Evolutionary conservation across 2,113 vertebrate genomes (phyloP).

Genomic region (Tyto alba): DNA sequence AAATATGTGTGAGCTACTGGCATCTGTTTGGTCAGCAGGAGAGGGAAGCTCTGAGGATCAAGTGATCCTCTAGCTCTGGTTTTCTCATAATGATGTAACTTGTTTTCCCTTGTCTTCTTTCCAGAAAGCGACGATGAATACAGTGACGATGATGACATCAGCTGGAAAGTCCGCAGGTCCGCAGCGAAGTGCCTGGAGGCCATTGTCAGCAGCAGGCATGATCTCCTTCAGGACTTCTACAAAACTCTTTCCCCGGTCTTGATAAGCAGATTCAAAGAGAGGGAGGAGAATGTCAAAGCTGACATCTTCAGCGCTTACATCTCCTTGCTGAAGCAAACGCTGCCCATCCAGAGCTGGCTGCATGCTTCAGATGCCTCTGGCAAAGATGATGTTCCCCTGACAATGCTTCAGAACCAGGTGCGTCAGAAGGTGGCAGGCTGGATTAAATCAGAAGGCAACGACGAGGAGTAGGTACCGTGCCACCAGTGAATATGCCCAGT

Average conservation of each 20-base stretch:
- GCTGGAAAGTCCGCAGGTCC: conserved; percentile 94
- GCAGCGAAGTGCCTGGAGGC: conserved; percentile 90
- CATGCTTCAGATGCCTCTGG: conserved; percentile 20
- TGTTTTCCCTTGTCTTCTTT: background rate
- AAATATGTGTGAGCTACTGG: background rate
- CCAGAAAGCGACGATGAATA: conserved; percentile 91
- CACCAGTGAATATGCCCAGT: accelerated
- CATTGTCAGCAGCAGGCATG: conserved; percentile 77
- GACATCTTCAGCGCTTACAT: conserved; percentile 88
- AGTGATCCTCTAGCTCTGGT: background rate
- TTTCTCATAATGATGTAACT: background rate
- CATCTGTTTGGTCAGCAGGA: background rate
- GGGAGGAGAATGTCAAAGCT: conserved; percentile 90
- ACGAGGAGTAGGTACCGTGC: background rate
- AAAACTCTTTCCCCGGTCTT: conserved; percentile 78
- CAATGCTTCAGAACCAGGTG: conserved; percentile 84
- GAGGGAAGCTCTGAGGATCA: background rate
- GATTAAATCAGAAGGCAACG: background rate
- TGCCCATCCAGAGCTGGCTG: conserved; percentile 68
- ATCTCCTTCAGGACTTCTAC: conserved; percentile 86
- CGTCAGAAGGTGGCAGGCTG: background rate
- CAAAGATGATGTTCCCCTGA: conserved; percentile 73
- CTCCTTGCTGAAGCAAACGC: conserved; percentile 82
- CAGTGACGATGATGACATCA: conserved; percentile 91
- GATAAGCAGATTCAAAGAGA: conserved; percentile 87